Conservation (phyloP, 2,113 vertebrate species). For the Daubentonia madagascariensis region DNA sequence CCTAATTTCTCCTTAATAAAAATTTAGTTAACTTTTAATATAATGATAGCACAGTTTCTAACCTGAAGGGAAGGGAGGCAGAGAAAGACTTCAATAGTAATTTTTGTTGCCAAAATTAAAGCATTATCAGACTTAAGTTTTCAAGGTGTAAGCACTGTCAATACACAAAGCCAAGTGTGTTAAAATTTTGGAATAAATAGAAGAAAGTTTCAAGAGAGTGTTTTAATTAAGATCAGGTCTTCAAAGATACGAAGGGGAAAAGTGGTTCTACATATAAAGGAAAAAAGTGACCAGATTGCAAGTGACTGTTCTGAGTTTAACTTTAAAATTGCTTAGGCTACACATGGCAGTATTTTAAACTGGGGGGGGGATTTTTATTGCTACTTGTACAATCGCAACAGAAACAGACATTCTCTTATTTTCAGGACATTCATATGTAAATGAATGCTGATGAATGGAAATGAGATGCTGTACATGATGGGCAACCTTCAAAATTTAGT, state of each 20-base stretch:
- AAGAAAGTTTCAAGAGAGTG: constrained; percentile 34
- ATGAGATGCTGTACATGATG: constrained; percentile 83
- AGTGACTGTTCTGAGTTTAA: constrained; percentile 48
- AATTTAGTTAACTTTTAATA: neutral
- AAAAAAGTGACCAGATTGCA: constrained; percentile 28
- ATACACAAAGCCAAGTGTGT: constrained; percentile 16
- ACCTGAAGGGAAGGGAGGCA: neutral
- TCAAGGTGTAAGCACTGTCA: neutral
- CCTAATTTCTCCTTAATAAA: constrained; percentile 50
- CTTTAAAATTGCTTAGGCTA: constrained; percentile 49
- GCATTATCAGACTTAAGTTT: neutral
- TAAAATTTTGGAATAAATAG: constrained; percentile 30
- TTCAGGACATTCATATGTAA: constrained; percentile 85
- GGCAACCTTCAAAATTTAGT: constrained; percentile 74
- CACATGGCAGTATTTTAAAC: constrained; percentile 10
- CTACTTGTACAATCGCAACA: constrained; percentile 76
- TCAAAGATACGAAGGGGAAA: neutral
- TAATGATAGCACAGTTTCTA: neutral
- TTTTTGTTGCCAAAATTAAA: constrained; percentile 41
- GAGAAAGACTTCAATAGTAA: neutral
- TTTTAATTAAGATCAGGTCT: neutral
- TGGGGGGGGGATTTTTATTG: constrained; percentile 60
- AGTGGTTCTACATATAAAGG: constrained; percentile 36
- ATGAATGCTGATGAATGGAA: constrained; percentile 88
- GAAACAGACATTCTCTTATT: constrained; percentile 80